phyloP scores from a whole-genome alignment of 2,888 invertebrate species.

The Nebria salina region DNA sequence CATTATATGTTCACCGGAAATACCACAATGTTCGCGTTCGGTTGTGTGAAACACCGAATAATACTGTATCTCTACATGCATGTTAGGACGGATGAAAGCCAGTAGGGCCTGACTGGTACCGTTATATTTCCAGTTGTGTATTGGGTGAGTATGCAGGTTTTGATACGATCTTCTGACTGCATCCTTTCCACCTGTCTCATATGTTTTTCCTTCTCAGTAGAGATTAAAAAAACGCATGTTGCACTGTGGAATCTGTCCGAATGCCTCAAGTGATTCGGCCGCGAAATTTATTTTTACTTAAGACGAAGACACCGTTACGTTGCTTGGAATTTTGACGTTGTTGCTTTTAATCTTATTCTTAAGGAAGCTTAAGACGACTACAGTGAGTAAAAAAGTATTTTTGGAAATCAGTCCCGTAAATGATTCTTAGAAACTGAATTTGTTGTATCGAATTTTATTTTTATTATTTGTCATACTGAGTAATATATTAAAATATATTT shows the following conservation, averaged over 20 bases:
- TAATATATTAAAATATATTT: no score
- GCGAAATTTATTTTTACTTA: background rate
- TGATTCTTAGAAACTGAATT: no score
- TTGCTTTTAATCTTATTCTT: no score
- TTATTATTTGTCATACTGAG: no score
- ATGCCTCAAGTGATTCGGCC: background rate
- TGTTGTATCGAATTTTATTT: no score
- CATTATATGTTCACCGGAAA: slow-evolving; percentile 1
- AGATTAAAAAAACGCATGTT: background rate
- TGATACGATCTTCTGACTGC: background rate
- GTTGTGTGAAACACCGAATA: background rate
- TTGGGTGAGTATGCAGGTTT: background rate
- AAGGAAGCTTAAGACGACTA: no score
- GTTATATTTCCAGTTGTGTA: background rate
- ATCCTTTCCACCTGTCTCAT: background rate
- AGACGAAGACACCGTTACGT: background rate
- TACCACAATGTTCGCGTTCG: background rate
- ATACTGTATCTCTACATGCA: background rate
- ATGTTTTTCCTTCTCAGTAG: background rate
- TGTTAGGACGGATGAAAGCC: background rate
- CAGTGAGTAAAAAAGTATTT: no score
- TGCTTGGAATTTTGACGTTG: background rate
- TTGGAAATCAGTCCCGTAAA: no score
- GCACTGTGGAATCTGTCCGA: background rate
- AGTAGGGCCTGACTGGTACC: background rate